Percentiles rank a stretch among this genome's conserved stretches.
Evolutionary conservation across 2,113 vertebrate genomes (phyloP).

Genomic region (Orthonyx spaldingii): DNA sequence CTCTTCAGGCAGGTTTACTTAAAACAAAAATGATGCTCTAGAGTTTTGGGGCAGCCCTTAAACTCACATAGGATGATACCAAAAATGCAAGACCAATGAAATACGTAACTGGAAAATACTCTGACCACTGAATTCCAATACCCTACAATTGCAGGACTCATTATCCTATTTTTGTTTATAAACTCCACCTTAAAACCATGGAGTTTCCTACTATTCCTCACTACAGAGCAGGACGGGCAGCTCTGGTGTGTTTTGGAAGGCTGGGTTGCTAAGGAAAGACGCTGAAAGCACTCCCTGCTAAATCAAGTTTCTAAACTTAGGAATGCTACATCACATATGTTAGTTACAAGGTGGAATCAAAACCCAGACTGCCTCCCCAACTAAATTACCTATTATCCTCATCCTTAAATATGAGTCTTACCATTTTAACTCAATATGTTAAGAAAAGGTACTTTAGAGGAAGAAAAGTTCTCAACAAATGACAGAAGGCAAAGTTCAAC

Average conservation of each 20-base stretch:
- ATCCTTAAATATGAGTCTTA: not conserved
- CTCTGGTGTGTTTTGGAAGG: not conserved
- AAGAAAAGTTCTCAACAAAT: not conserved
- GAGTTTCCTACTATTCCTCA: not conserved
- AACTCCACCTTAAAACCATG: constrained; percentile 35
- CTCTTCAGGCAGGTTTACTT: not conserved
- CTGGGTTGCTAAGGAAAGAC: constrained; percentile 38
- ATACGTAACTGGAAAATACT: not conserved
- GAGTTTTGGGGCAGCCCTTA: not conserved
- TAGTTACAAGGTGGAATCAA: constrained; percentile 5
- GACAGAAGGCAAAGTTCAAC: not conserved
- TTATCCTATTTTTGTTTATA: constrained; percentile 1
- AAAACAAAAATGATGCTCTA: not conserved
- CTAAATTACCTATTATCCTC: not conserved
- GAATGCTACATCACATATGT: not conserved
- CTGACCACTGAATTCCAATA: not conserved
- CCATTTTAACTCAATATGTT: not conserved
- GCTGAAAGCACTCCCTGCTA: not conserved
- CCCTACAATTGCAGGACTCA: not conserved
- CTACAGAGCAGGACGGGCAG: not conserved
- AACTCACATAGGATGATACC: not conserved
- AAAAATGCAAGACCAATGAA: not conserved
- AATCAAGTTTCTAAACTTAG: constrained; percentile 25
- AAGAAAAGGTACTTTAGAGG: not conserved
- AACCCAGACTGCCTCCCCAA: not conserved